phyloP scores from a whole-genome alignment of 2,113 vertebrate species.

The Sakesphorus luctuosus region DNA sequence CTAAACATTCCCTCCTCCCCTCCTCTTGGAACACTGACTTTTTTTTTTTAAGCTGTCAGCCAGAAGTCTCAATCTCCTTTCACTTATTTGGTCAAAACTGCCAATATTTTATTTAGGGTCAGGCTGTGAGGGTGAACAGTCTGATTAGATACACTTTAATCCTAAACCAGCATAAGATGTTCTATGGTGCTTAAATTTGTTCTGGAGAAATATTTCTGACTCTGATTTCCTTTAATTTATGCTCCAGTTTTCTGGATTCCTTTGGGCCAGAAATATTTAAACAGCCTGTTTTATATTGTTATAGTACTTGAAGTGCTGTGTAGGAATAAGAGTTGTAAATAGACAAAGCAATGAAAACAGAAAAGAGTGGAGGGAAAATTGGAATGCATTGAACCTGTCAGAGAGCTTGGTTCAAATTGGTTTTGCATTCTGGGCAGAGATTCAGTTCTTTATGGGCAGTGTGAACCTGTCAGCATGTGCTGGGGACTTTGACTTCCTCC shows the following conservation, averaged over 20 bases:
- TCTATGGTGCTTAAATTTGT: background rate
- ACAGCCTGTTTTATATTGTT: background rate
- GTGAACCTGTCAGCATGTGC: background rate
- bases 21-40: background rate
- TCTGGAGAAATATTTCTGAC: background rate
- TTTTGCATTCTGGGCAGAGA: background rate
- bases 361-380: background rate
- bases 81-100: background rate
- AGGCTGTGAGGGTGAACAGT: background rate
- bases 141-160: background rate
- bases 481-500: background rate
- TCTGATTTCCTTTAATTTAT: conserved; percentile 3
- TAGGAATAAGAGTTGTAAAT: background rate
- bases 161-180: background rate
- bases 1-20: background rate
- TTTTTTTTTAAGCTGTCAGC: background rate
- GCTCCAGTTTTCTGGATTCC: background rate
- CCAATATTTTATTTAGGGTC: background rate
- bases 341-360: background rate
- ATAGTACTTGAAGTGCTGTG: background rate
- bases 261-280: background rate
- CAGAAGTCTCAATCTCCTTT: background rate
- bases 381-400: background rate
- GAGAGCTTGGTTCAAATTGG: background rate
- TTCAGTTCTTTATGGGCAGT: background rate